A percentile compares a stretch with the other conserved stretches of the same genome.
phyloP scores from a whole-genome alignment of 2,113 vertebrate genomes.

The Atlantisia rogersi region DNA sequence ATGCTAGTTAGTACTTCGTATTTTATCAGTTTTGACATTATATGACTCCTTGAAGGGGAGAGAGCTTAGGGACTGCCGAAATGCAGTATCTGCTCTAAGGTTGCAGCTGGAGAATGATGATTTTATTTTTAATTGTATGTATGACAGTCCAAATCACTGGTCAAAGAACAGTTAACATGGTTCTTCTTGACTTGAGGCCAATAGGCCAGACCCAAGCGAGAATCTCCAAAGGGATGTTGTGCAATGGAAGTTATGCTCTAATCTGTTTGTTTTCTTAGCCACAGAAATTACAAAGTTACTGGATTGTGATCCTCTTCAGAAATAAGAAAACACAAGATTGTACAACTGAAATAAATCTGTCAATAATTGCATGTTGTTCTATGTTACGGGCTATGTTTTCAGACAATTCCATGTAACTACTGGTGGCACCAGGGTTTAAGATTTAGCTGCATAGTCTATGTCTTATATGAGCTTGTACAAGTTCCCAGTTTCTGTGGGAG shows the following conservation, averaged over 20 bases:
- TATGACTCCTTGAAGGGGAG: neutral
- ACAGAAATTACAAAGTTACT: neutral
- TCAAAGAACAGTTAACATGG: neutral
- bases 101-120: neutral
- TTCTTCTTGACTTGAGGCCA: neutral
- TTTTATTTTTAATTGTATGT: neutral
- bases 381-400: neutral
- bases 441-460: neutral
- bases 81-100: neutral
- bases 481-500: neutral
- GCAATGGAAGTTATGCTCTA: neutral
- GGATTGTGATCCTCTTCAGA: neutral
- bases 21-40: neutral
- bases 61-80: neutral
- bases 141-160: neutral
- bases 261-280: neutral
- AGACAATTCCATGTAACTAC: neutral
- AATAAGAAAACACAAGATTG: neutral
- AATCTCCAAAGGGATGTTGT: neutral
- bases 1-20: neutral
- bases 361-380: neutral
- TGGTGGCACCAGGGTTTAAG: neutral
- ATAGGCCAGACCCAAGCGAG: neutral
- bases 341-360: neutral
- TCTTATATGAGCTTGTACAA: neutral